Percentiles rank a stretch among this genome's conserved stretches.
phyloP scores from a whole-genome alignment of 2,113 vertebrate species.

The Axis porcinus region DNA sequence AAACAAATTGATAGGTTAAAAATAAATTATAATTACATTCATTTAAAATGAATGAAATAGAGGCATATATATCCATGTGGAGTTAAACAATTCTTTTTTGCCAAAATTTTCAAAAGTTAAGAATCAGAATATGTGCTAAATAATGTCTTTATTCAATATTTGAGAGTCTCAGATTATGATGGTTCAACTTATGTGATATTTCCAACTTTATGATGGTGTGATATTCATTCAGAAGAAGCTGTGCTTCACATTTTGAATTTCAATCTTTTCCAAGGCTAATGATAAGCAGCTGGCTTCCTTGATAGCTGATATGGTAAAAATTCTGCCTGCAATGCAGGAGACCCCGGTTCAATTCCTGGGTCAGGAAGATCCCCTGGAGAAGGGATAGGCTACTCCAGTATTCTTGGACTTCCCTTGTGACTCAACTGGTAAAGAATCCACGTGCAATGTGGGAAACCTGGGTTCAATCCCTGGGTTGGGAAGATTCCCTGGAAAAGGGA shows the following conservation, averaged over 20 bases:
- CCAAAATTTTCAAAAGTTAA: not conserved
- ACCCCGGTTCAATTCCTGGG: accelerated
- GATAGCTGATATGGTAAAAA: not conserved
- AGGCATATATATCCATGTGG: not conserved
- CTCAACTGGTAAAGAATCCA: not conserved
- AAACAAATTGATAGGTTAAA: not conserved
- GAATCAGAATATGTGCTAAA: not conserved
- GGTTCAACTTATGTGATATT: not conserved
- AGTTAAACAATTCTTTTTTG: not conserved
- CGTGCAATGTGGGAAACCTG: not conserved
- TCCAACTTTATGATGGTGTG: not conserved
- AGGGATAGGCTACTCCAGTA: not conserved
- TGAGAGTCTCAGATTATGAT: not conserved
- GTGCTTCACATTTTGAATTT: not conserved
- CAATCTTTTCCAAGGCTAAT: not conserved
- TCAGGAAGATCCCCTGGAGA: not conserved
- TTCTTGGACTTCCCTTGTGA: not conserved
- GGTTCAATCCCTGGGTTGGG: not conserved
- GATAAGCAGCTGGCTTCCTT: not conserved
- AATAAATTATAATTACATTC: not conserved
- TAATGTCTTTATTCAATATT: not conserved
- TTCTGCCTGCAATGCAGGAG: accelerated
- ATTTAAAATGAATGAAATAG: not conserved
- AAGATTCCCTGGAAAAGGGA: not conserved
- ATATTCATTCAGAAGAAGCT: not conserved